phyloP scores from a whole-genome alignment of 2,797 vertebrate species.

The Taenioides sp. region DNA sequence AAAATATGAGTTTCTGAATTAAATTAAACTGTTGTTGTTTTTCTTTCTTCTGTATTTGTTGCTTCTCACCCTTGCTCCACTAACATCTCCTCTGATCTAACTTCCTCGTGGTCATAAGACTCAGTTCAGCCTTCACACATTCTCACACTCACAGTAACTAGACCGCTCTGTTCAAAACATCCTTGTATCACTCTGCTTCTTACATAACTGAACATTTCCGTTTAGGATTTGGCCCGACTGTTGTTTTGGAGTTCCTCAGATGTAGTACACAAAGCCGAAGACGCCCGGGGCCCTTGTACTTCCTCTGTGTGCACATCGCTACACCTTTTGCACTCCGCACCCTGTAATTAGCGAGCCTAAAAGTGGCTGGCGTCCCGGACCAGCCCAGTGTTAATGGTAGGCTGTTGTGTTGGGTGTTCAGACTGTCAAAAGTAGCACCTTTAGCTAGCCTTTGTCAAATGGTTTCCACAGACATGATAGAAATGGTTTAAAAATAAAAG shows the following conservation, averaged over 20 bases:
- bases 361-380: slow-evolving; percentile 53
- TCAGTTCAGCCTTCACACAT: slow-evolving; percentile 51
- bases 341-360: slow-evolving; percentile 77
- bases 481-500: not conserved
- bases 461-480: not conserved
- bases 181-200: slow-evolving; percentile 9
- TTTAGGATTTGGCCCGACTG: not conserved
- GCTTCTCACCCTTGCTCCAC: not conserved
- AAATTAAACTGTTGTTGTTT: not conserved
- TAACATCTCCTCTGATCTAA: slow-evolving; percentile 51
- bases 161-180: slow-evolving; percentile 31
- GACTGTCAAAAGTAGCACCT: slow-evolving; percentile 66
- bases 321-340: slow-evolving; percentile 73
- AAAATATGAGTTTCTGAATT: too few relatives aligned
- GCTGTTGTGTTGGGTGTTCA: slow-evolving; percentile 69
- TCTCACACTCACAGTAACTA: slow-evolving; percentile 8
- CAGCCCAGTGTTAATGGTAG: slow-evolving; percentile 74
- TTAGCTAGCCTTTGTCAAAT: slow-evolving; percentile 72
- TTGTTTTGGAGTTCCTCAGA: slow-evolving; percentile 26
- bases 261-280: slow-evolving; percentile 55
- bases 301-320: slow-evolving; percentile 68
- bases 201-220: slow-evolving; percentile 26
- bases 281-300: slow-evolving; percentile 68
- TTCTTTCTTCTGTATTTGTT: not conserved
- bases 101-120: slow-evolving; percentile 60